These are phyloP conservation scores for Uria lomvia DNA, from an alignment of 2,113 vertebrate genomes.

Conservation along the genomic window DNA sequence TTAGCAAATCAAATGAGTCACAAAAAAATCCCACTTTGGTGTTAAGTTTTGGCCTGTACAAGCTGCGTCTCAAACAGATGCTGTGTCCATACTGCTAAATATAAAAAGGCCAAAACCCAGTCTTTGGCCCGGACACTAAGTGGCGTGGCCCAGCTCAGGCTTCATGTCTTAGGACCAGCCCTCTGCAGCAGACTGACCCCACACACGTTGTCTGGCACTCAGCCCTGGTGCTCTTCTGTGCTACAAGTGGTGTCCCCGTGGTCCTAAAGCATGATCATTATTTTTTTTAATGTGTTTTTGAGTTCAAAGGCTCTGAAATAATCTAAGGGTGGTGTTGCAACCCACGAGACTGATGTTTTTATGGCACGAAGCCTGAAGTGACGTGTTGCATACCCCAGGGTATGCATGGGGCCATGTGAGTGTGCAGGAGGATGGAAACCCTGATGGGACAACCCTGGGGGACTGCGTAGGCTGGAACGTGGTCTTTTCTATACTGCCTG, in stretches of 20 bases:
- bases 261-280: neutral
- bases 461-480: neutral
- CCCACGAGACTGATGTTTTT: neutral
- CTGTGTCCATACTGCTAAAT: neutral
- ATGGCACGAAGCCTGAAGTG: neutral
- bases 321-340: neutral
- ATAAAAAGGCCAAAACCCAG: neutral
- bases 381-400: neutral
- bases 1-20: constrained; percentile 35
- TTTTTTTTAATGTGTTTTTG: neutral
- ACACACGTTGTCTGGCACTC: neutral
- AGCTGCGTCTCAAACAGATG: constrained; percentile 17
- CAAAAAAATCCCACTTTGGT: neutral
- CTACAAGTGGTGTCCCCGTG: neutral
- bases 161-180: neutral
- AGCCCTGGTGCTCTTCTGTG: neutral
- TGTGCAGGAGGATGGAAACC: neutral
- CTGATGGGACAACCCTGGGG: neutral
- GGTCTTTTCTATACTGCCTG: neutral
- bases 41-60: neutral
- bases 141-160: neutral
- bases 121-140: neutral
- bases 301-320: neutral
- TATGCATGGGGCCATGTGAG: neutral
- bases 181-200: neutral